Percentiles rank a stretch among this genome's conserved stretches.
These are phyloP conservation scores for Tachycineta bicolor DNA, from an alignment of 2,113 vertebrate species.

Conservation along the genomic window DNA sequence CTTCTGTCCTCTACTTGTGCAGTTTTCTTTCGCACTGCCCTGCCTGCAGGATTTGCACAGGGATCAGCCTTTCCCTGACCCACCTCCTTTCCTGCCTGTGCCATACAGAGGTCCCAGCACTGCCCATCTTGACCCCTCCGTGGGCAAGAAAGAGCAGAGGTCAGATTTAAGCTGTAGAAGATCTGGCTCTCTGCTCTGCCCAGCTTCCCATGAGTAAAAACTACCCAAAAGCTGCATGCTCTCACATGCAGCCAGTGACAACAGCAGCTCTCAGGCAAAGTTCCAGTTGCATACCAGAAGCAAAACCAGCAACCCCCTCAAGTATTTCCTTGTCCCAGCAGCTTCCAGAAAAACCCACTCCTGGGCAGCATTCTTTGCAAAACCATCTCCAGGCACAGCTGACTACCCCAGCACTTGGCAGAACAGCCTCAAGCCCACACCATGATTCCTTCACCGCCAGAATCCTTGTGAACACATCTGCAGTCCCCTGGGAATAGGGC, in stretches of 20 bases:
- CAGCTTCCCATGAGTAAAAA: rapidly evolving
- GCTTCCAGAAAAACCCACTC: not conserved
- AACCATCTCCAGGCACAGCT: not conserved
- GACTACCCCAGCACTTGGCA: not conserved
- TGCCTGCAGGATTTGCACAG: not conserved
- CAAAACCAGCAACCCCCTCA: not conserved
- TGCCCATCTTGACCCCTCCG: not conserved
- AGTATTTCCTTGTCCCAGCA: not conserved
- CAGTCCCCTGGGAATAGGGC: not conserved
- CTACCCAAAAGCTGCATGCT: not conserved
- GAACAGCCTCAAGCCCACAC: not conserved
- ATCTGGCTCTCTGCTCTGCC: not conserved
- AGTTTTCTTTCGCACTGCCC: not conserved
- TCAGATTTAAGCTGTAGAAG: not conserved
- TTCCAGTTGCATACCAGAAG: not conserved
- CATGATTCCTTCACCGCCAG: not conserved
- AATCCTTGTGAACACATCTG: not conserved
- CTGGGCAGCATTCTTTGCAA: not conserved
- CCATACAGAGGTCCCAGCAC: not conserved
- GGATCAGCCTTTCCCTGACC: not conserved
- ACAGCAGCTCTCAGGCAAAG: not conserved
- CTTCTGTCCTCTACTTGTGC: not conserved
- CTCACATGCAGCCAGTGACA: not conserved
- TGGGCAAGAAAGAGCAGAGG: rapidly evolving
- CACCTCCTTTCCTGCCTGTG: not conserved